Percentiles rank a stretch among this genome's conserved stretches.
Conservation (phyloP, 2,888 invertebrate species). For the Meganola albula region DNA sequence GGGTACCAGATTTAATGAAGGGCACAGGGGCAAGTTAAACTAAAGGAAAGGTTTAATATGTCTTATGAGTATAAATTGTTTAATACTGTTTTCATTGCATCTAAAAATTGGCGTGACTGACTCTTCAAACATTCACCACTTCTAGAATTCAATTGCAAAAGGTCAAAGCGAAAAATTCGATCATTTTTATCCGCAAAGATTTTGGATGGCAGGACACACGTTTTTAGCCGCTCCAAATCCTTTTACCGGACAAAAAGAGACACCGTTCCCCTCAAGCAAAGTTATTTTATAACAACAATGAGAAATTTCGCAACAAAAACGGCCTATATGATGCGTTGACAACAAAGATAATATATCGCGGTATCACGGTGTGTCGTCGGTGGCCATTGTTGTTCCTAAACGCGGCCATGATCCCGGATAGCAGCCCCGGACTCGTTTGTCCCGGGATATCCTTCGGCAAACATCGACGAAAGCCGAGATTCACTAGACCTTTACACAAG, state of each 20-base stretch:
- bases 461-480: slow-evolving; percentile 69
- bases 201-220: slow-evolving; percentile 15
- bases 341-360: slow-evolving; percentile 71
- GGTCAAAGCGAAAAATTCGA: slow-evolving; percentile 15
- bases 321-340: slow-evolving; percentile 68
- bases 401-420: slow-evolving; percentile 63
- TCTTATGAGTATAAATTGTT: no score
- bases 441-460: slow-evolving; percentile 71
- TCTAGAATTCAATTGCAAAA: no score
- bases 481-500: slow-evolving; percentile 70
- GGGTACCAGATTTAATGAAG: no score
- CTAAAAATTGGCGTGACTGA: no score
- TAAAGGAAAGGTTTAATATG: no score
- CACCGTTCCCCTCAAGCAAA: slow-evolving; percentile 36
- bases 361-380: slow-evolving; percentile 63
- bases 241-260: slow-evolving; percentile 32
- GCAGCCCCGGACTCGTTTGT: slow-evolving; percentile 64
- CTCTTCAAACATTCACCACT: no score
- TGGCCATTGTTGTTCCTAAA: slow-evolving; percentile 66
- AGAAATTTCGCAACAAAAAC: slow-evolving; percentile 64
- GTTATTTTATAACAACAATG: slow-evolving; percentile 59
- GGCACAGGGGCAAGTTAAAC: no score
- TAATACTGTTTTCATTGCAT: no score
- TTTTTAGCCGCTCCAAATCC: slow-evolving; percentile 23
- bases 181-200: slow-evolving; percentile 11